These are phyloP conservation scores for Incurvaria masculella DNA, from an alignment of 2,888 invertebrate genomes.

Conservation along the genomic window DNA sequence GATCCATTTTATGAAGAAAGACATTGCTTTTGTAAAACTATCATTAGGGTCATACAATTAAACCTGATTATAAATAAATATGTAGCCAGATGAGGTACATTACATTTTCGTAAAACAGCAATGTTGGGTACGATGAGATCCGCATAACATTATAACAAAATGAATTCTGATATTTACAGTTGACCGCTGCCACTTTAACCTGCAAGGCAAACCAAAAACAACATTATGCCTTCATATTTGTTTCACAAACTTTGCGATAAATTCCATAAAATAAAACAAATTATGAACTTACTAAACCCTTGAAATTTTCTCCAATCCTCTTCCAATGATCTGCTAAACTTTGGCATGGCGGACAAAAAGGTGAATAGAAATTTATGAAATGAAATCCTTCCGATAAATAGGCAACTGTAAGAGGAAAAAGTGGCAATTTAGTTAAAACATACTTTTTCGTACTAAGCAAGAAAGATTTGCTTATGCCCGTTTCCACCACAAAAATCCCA, in stretches of 20 bases:
- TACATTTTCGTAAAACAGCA: conserved; percentile 62
- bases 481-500: too few species aligned
- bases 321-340: conserved; percentile 80
- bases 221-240: neutral
- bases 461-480: too few species aligned
- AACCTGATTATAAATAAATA: conserved; percentile 16
- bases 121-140: conserved; percentile 72
- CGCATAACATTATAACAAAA: conserved; percentile 70
- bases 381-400: conserved; percentile 66
- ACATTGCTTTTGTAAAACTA: too few species aligned
- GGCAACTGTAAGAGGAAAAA: conserved; percentile 29
- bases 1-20: too few species aligned
- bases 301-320: conserved; percentile 69
- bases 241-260: conserved; percentile 12
- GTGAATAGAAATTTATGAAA: conserved; percentile 88
- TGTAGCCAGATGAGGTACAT: too few species aligned
- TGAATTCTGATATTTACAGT: conserved; percentile 81
- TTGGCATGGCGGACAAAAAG: conserved; percentile 84
- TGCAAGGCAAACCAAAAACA: conserved; percentile 23
- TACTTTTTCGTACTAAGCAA: too few species aligned
- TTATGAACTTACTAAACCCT: conserved; percentile 65
- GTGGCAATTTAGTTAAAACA: too few species aligned
- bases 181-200: conserved; percentile 76
- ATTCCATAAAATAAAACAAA: conserved; percentile 5
- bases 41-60: too few species aligned